Evolutionary conservation across 2,888 invertebrate genomes (phyloP), one percentile per base, ranked within the genome.

Genomic region (Dasysyrphus albostriatus): DNA sequence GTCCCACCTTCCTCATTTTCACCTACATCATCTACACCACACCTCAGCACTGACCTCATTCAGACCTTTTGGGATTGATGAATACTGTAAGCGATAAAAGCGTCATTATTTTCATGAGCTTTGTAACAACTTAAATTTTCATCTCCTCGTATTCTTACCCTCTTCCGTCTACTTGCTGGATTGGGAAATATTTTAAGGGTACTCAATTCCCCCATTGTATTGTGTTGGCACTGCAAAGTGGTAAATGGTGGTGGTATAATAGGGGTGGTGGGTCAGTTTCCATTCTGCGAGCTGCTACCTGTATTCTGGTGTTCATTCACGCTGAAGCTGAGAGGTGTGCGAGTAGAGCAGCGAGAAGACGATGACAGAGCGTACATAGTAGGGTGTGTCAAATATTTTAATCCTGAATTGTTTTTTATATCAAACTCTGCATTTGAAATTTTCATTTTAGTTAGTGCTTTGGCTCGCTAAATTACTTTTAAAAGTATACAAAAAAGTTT

Each of bases 51-150:
- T 54, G 69, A 42, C 47, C 51, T 32, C 51, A 51, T 42, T 61
- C 51, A 56, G 49, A 77, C 44, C 59, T 49, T 47, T 32, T 76
- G 81, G 80, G 59, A 83, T 81, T 81, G 84, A 82, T 85, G 82
- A 81, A 77, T 82, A 74, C 85, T 77, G 85, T 77, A 82, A 77
- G 82, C 82, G 85, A 82, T 81, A 85, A 85, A 85, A 85, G 85
- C 77, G 63, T 69, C 85, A 77, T 69, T 69, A 69, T 85, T 77
- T 85, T 82, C 77, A 85, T 77, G 82, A 85, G 85, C 76, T 84
- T 76, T 81, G 81, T 85, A 82, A 61, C 77, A 85, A 82, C 82
- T 85, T 74, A 77, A 83, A 75, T 76, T 70, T 81, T 77, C 61
- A 39, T 61, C 61, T 61, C 39, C 59, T 54, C 72, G 32, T 47